phyloP scores from a whole-genome alignment of 2,113 vertebrate species.

The Apteryx owenii region DNA sequence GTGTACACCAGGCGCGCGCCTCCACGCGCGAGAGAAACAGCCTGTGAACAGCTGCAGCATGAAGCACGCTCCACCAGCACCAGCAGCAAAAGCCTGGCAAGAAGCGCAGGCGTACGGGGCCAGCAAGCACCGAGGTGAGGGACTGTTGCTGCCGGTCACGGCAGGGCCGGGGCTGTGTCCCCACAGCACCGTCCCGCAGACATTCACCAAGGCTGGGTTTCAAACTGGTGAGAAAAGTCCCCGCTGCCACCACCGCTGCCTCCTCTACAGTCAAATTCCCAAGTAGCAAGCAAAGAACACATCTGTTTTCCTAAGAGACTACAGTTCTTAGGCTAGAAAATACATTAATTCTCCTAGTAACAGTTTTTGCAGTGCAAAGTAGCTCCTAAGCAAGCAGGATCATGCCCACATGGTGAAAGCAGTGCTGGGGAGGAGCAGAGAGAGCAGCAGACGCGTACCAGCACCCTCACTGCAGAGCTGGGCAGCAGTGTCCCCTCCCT shows the following conservation, averaged over 20 bases:
- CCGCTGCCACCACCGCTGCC: too few relatives aligned
- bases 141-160: not conserved
- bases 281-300: not conserved
- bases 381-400: not conserved
- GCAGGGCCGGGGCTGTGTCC: not conserved
- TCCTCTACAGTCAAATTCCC: not conserved
- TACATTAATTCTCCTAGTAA: not conserved
- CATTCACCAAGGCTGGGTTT: too few relatives aligned
- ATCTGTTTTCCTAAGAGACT: not conserved
- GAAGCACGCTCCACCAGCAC: not conserved
- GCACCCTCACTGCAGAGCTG: not conserved
- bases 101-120: not conserved
- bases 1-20: not conserved
- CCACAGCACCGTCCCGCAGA: rapidly evolving
- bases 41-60: not conserved
- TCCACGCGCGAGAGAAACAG: not conserved
- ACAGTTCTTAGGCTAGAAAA: not conserved
- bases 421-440: not conserved
- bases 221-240: too few relatives aligned
- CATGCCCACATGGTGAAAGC: too few relatives aligned
- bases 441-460: not conserved
- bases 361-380: not conserved
- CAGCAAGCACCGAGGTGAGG: not conserved
- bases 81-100: not conserved
- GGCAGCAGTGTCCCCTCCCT: not conserved